A percentile compares a stretch with the other conserved stretches of the same genome.
Evolutionary conservation across 2,888 invertebrate genomes (phyloP).

Genomic region (Linnaemya vulpina): DNA sequence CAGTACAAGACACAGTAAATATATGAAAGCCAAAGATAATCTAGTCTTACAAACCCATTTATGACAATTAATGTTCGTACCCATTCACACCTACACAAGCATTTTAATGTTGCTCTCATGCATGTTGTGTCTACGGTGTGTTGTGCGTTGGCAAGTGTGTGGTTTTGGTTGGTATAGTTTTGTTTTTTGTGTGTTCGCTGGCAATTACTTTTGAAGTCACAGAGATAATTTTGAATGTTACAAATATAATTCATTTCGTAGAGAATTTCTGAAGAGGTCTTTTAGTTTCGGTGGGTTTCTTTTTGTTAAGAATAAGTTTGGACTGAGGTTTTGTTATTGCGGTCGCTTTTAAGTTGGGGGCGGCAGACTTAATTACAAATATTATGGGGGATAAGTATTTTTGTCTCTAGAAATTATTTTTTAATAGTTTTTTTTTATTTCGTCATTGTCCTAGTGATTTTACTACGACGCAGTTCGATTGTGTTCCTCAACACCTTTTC

Average conservation of each 20-base stretch:
- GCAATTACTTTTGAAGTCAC: slow-evolving; percentile 60
- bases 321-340: slow-evolving; percentile 12
- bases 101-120: slow-evolving; percentile 30
- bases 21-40: slow-evolving; percentile 49
- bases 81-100: slow-evolving; percentile 68
- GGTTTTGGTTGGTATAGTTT: neutral
- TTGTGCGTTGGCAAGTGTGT: neutral
- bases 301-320: neutral
- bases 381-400: too few species aligned
- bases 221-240: slow-evolving; percentile 45
- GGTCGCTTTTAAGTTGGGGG: neutral
- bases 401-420: too few species aligned
- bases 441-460: too few species aligned
- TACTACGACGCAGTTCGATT: too few species aligned
- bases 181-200: slow-evolving; percentile 9
- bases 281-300: neutral
- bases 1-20: neutral
- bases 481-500: too few species aligned
- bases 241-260: slow-evolving; percentile 23
- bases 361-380: too few species aligned
- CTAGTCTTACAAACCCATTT: slow-evolving; percentile 67
- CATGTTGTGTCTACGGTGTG: neutral
- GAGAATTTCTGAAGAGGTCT: neutral
- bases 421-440: too few species aligned
- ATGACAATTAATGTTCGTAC: slow-evolving; percentile 65